Conservation (phyloP, 2,888 invertebrate genomes). For the Prosopocoilus inquinatus region DNA sequence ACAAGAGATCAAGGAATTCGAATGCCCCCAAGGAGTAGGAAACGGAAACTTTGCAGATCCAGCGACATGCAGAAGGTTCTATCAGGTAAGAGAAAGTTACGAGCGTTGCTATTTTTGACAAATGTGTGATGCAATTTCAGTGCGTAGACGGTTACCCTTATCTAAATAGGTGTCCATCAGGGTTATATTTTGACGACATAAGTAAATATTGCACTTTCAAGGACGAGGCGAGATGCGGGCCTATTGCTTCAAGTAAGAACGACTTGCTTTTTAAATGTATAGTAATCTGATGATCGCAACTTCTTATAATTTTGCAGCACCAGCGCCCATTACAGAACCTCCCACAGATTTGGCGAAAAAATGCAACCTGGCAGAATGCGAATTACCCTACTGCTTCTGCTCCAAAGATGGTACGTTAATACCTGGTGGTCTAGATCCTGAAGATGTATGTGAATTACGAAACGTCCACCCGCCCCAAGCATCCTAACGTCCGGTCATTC, state of each 20-base stretch:
- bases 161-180: constrained; percentile 84
- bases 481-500: neutral
- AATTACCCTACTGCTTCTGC: constrained; percentile 87
- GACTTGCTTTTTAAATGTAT: constrained; percentile 29
- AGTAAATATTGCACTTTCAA: constrained; percentile 89
- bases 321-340: constrained; percentile 77
- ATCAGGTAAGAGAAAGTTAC: constrained; percentile 64
- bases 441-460: constrained; percentile 62
- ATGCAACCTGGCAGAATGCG: constrained; percentile 74
- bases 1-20: constrained; percentile 65
- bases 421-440: constrained; percentile 78
- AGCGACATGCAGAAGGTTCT: constrained; percentile 81
- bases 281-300: neutral
- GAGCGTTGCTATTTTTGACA: neutral
- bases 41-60: constrained; percentile 91
- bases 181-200: constrained; percentile 86
- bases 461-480: neutral
- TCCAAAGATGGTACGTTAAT: constrained; percentile 87
- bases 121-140: constrained; percentile 51
- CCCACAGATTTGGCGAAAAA: constrained; percentile 76
- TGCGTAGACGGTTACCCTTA: constrained; percentile 90
- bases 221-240: constrained; percentile 86
- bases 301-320: constrained; percentile 60
- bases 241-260: constrained; percentile 78
- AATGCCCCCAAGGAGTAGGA: constrained; percentile 78